These are phyloP conservation scores for Pantherophis vulpinus DNA, from an alignment of 2,797 vertebrate species.

Conservation along the genomic window DNA sequence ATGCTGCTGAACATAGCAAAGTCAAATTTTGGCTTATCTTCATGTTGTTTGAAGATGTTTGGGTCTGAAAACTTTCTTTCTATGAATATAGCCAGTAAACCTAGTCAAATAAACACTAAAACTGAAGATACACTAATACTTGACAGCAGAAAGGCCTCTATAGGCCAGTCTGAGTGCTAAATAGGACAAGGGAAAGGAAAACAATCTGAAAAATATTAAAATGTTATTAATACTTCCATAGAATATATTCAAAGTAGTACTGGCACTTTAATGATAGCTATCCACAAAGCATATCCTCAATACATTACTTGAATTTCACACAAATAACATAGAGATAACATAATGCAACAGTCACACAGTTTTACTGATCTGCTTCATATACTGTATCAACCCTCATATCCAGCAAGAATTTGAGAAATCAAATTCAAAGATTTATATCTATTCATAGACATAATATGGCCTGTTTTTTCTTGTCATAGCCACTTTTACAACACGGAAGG, in stretches of 20 bases:
- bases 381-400: not conserved
- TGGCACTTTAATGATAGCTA: not conserved
- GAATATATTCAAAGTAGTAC: not conserved
- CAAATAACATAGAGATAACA: not conserved
- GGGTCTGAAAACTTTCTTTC: not conserved
- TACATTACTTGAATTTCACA: not conserved
- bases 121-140: no score
- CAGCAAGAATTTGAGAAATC: not conserved
- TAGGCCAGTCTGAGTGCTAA: not conserved
- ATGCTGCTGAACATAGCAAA: constrained; percentile 32
- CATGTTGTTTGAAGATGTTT: not conserved
- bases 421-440: not conserved
- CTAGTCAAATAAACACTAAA: not conserved
- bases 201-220: not conserved
- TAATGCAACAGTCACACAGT: not conserved
- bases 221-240: not conserved
- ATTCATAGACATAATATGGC: not conserved
- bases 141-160: not conserved
- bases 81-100: not conserved
- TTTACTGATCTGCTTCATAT: not conserved
- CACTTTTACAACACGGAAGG: not conserved
- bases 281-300: not conserved
- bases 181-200: not conserved
- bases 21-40: constrained; percentile 24
- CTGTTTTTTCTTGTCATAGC: not conserved